These are phyloP conservation scores for Rhodinocichla rosea DNA, from an alignment of 2,113 vertebrate species.

Conservation along the genomic window DNA sequence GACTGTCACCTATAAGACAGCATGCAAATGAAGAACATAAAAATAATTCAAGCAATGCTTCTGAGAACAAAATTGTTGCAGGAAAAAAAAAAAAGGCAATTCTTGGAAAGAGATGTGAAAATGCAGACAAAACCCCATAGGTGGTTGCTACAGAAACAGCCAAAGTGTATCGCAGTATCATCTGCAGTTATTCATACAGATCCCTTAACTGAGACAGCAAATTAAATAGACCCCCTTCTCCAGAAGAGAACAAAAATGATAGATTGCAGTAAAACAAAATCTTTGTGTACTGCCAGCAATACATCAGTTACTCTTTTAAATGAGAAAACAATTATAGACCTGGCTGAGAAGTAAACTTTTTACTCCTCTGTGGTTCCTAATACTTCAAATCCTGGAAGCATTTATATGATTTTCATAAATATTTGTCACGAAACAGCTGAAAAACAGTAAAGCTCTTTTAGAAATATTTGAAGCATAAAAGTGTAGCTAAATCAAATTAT, in stretches of 20 bases:
- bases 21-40: neutral
- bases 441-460: neutral
- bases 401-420: neutral
- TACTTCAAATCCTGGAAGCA: neutral
- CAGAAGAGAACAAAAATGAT: neutral
- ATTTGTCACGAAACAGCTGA: neutral
- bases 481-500: neutral
- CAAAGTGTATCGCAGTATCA: neutral
- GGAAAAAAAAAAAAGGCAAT: neutral
- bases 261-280: neutral
- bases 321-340: slow-evolving; percentile 13
- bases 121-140: neutral
- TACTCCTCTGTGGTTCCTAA: neutral
- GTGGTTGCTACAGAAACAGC: slow-evolving; percentile 46
- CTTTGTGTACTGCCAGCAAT: neutral
- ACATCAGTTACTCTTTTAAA: neutral
- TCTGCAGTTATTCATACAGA: neutral
- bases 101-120: slow-evolving; percentile 15
- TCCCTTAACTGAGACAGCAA: slow-evolving; percentile 8
- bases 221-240: neutral
- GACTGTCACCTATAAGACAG: neutral
- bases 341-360: neutral
- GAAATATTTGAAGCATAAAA: neutral
- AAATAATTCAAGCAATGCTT: neutral
- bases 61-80: neutral